phyloP scores from a whole-genome alignment of 2,113 vertebrate species.

The Nesogale talazaci region DNA sequence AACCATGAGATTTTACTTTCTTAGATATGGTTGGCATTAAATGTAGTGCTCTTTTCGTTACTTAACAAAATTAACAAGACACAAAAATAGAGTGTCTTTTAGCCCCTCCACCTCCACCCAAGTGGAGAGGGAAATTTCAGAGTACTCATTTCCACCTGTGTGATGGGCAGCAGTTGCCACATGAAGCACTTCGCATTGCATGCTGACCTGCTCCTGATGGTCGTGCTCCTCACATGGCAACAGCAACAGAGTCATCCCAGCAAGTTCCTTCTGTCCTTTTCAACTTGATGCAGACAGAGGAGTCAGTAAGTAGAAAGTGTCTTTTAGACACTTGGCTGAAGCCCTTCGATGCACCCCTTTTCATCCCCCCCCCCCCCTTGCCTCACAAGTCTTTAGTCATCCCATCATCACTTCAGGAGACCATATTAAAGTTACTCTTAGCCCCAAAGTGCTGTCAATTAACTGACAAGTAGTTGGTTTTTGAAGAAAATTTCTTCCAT shows the following conservation, averaged over 20 bases:
- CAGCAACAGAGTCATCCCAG: neutral
- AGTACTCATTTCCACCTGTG: neutral
- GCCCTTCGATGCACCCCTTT: neutral
- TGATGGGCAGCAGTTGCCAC: neutral
- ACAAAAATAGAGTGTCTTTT: constrained; percentile 47
- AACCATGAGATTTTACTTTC: constrained; percentile 9
- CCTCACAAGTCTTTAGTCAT: neutral
- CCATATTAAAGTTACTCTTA: constrained; percentile 42
- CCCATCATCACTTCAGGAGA: neutral
- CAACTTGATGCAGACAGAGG: constrained; percentile 38
- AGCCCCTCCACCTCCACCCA: neutral
- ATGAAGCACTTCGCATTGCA: neutral
- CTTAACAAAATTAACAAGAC: constrained; percentile 49
- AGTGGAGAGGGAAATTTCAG: constrained; percentile 24
- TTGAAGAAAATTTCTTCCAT: constrained; percentile 52
- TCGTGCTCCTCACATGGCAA: neutral
- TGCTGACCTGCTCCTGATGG: neutral
- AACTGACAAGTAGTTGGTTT: constrained; percentile 28
- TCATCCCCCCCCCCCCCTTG: neutral
- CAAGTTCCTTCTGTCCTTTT: constrained; percentile 42
- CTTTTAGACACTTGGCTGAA: neutral
- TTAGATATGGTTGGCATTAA: constrained; percentile 55
- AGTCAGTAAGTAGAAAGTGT: neutral
- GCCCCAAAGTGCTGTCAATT: constrained; percentile 11
- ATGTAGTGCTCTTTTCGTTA: constrained; percentile 44